Base-by-base conservation (phyloP, 2,888 invertebrate species). In the Panopea generosa region DNA sequence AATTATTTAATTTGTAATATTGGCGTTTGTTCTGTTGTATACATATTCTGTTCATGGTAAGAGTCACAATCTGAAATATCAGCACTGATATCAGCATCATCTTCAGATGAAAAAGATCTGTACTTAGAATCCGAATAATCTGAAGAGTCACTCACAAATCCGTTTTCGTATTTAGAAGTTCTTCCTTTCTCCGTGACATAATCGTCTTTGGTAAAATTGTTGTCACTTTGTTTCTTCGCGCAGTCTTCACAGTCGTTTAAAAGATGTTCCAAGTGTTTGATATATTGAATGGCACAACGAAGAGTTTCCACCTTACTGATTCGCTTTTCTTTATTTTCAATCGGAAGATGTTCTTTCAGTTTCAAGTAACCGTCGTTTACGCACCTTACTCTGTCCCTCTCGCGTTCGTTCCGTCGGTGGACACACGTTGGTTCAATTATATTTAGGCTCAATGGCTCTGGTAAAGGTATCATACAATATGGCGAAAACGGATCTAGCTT, bases 261-360 rank as follows among this genome's bases (percentile, higher is more conserved):
- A 2, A 87, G 26, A 3, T 65, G 56, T 69, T 91, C 83, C 9
- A 92, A 80, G 52, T 89, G 82, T 63, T 86, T 82, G n/a, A 92
- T 92, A 70, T 92, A 92, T 24, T 86, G 77, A 49, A 92, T 92
- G 52, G 92, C 92, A n/a, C 84, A 73, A 26, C 91, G 72, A 16
- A 92, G 77, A 2, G 91, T 92, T 49, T 92, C 92, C 24, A 92
- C 92, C 83, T 92, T 92, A 61, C 92, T 91, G 20, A 92, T 85
- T 45, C 92, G 75, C 67, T 91, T 91, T 52, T 93, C 92, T 63
- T 90, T 90, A 62, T 90, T 87, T 50, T 86, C 85, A 18, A 90
- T 56, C 1, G 92, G 91, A 20, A 92, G 77, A 55, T 90, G 91
- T 38, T 90, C 84, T 77, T 84, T 89, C 9, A 92, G 84, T 52